These are phyloP conservation scores for Rotaria macrura DNA, from an alignment of 2,888 invertebrate genomes.

Conservation along the genomic window DNA sequence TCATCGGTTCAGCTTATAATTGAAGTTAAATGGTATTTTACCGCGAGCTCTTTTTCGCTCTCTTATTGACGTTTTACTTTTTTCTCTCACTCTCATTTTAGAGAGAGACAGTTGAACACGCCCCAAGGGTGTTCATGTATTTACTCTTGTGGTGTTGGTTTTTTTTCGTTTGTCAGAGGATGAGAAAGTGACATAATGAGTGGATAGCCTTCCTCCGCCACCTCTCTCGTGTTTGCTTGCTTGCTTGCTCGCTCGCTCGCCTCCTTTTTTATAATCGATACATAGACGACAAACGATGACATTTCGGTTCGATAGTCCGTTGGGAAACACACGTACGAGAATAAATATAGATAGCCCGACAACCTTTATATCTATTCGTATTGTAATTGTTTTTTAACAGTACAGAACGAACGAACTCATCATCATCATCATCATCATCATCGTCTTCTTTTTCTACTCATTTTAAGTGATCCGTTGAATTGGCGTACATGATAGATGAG, in stretches of 20 bases:
- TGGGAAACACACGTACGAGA: conserved; percentile 5
- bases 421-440: not conserved
- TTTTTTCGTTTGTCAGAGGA: not conserved
- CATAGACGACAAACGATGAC: not conserved
- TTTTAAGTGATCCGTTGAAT: conserved; percentile 6
- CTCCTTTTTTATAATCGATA: not conserved
- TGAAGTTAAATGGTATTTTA: conserved; percentile 8
- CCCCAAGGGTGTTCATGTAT: not conserved
- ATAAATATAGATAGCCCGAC: not conserved
- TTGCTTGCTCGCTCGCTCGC: not conserved
- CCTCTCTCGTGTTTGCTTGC: too few relatives aligned
- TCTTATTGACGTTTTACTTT: not conserved
- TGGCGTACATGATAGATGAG: not conserved
- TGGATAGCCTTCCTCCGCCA: not conserved
- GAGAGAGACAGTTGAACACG: not conserved
- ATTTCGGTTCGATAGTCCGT: not conserved
- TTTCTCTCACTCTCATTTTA: not conserved
- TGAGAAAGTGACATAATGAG: conserved; percentile 5
- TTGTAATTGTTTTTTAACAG: not conserved
- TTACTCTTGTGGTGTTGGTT: not conserved
- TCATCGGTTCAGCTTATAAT: not conserved
- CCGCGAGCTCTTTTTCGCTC: not conserved
- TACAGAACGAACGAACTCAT: not conserved
- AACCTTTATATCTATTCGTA: not conserved
- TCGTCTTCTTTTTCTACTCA: not conserved